These are phyloP conservation scores for Hafferia zeledoni DNA, from an alignment of 2,797 vertebrate species.

Conservation along the genomic window DNA sequence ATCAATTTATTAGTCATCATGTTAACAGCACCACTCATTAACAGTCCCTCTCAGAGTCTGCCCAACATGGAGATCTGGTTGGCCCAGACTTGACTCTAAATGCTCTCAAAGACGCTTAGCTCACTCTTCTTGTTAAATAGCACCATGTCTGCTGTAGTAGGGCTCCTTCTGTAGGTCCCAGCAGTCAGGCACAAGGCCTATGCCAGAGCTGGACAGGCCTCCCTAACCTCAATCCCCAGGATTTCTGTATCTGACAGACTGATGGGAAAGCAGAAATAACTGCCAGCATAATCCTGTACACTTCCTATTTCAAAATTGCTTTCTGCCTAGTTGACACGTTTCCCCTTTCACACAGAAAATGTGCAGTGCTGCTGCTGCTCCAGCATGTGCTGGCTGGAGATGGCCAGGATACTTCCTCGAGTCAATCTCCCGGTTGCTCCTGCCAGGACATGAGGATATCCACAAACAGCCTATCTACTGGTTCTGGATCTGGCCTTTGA, in stretches of 20 bases:
- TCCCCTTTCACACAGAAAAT: constrained; percentile 2
- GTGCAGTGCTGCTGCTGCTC: not conserved
- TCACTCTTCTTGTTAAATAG: not conserved
- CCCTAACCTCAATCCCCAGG: rapidly evolving
- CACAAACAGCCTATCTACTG: not conserved
- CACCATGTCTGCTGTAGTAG: rapidly evolving
- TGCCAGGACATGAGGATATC: not conserved
- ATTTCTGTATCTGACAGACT: not conserved
- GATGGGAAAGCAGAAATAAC: constrained; percentile 54
- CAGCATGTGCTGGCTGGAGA: not conserved
- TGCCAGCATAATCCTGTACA: not conserved
- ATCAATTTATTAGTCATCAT: not conserved
- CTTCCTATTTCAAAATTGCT: constrained; percentile 34
- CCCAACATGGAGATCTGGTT: not conserved
- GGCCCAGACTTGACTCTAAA: not conserved
- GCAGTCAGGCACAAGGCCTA: not conserved
- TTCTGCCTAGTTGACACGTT: not conserved
- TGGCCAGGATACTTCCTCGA: not conserved
- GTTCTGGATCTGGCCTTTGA: not conserved
- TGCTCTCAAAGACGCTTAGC: not conserved
- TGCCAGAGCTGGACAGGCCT: not conserved
- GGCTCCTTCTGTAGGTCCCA: not conserved
- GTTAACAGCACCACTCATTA: not conserved
- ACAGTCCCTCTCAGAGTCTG: not conserved
- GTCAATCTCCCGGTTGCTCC: not conserved